Percentiles rank a stretch among this genome's conserved stretches.
Evolutionary conservation across 2,888 invertebrate species (phyloP).

Genomic region (Subacronicta megacephala): DNA sequence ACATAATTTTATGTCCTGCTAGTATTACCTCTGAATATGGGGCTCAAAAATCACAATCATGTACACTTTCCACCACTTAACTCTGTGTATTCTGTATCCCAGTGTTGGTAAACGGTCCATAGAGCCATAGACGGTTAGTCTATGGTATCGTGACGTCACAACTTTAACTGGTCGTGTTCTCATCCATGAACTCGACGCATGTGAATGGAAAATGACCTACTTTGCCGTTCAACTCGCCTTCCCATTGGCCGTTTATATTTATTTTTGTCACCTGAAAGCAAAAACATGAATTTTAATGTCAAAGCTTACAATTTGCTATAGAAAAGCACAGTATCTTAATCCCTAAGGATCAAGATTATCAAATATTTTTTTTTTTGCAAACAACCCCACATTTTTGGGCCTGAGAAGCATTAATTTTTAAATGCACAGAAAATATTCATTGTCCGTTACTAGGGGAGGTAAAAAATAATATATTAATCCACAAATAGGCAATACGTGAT

Average conservation of each 20-base stretch:
- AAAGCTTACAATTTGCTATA: too few species aligned
- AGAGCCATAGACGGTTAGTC: constrained; percentile 34
- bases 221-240: constrained; percentile 97
- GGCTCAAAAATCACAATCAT: constrained; percentile 14
- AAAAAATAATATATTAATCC: too few species aligned
- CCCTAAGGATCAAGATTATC: too few species aligned
- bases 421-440: too few species aligned
- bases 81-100: constrained; percentile 32
- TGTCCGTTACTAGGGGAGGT: too few species aligned
- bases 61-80: constrained; percentile 24
- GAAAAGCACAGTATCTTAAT: too few species aligned
- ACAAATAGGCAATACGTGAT: too few species aligned
- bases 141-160: constrained; percentile 37
- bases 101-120: constrained; percentile 55
- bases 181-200: constrained; percentile 98
- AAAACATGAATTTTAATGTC: too few species aligned
- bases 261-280: constrained; percentile 94
- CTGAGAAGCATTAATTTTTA: too few species aligned
- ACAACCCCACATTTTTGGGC: too few species aligned
- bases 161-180: constrained; percentile 84
- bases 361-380: too few species aligned
- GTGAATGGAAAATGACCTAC: constrained; percentile 98
- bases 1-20: too few species aligned
- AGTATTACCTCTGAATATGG: constrained; percentile 20
- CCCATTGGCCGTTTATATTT: constrained; percentile 99